Percentiles rank a stretch among this genome's conserved stretches.
These are phyloP conservation scores for Sesamia nonagrioides DNA, from an alignment of 1,140 invertebrate species.

Conservation along the genomic window DNA sequence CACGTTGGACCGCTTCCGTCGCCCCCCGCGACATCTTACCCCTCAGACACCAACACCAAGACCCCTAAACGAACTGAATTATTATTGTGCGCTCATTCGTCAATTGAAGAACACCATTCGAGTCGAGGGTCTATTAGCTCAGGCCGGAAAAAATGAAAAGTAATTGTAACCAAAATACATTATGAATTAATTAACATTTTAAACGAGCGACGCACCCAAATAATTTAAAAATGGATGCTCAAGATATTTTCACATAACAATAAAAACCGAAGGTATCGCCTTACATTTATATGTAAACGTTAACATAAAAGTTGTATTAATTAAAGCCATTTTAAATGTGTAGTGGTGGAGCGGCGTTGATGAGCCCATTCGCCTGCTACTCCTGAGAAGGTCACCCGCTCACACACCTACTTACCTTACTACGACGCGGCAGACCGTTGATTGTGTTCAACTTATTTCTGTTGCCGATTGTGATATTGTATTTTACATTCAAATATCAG, in stretches of 20 bases:
- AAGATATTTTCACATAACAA: conserved; percentile 32
- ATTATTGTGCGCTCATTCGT: conserved; percentile 47
- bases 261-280: conserved; percentile 35
- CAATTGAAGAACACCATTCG: conserved; percentile 51
- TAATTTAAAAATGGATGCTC: conserved; percentile 28
- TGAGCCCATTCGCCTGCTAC: conserved; percentile 73
- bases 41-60: conserved; percentile 25
- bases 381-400: conserved; percentile 75
- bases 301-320: conserved; percentile 61
- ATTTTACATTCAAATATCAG: not conserved
- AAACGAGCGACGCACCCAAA: not conserved
- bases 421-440: conserved; percentile 23
- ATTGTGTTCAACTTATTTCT: conserved; percentile 33
- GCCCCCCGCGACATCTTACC: conserved; percentile 47
- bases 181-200: conserved; percentile 46
- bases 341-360: conserved; percentile 58
- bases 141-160: conserved; percentile 10
- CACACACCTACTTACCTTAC: conserved; percentile 63
- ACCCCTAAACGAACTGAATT: conserved; percentile 46
- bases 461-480: conserved; percentile 7
- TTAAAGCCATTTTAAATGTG: conserved; percentile 64
- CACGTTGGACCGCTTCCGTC: conserved; percentile 72
- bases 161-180: conserved; percentile 10
- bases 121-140: conserved; percentile 11
- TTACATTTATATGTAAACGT: conserved; percentile 36